phyloP scores from a whole-genome alignment of 2,888 invertebrate species.

The Oxytorus armatus region DNA sequence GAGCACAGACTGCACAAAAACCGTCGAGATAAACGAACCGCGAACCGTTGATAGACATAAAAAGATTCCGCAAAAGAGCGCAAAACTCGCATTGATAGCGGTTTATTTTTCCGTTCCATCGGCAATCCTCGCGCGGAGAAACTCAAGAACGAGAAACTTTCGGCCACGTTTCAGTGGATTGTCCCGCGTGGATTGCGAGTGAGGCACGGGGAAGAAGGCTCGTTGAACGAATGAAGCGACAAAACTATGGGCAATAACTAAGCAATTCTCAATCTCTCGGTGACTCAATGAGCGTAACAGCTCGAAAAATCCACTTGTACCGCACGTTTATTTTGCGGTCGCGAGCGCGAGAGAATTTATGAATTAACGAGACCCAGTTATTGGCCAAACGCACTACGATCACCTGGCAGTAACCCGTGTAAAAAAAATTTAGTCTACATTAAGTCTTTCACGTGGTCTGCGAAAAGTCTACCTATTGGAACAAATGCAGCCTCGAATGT shows the following conservation, averaged over 20 bases:
- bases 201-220: not conserved
- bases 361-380: slow-evolving; percentile 24
- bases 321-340: not conserved
- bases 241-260: slow-evolving; percentile 1
- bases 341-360: slow-evolving; percentile 12
- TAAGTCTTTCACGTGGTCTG: too few species aligned
- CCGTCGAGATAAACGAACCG: not conserved
- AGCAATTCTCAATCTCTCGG: not conserved
- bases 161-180: not conserved
- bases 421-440: too few species aligned
- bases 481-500: too few species aligned
- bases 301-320: not conserved
- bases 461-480: too few species aligned
- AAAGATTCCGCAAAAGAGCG: not conserved
- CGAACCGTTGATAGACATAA: not conserved
- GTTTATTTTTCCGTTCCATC: not conserved
- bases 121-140: not conserved
- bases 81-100: not conserved
- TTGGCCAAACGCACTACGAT: not conserved
- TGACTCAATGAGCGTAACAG: slow-evolving; percentile 3
- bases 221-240: not conserved
- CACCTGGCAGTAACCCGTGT: not conserved
- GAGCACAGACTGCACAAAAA: not conserved
- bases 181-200: not conserved
- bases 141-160: not conserved